These are phyloP conservation scores for Heteromurus nitidus DNA, from an alignment of 2,888 invertebrate genomes.

Conservation along the genomic window DNA sequence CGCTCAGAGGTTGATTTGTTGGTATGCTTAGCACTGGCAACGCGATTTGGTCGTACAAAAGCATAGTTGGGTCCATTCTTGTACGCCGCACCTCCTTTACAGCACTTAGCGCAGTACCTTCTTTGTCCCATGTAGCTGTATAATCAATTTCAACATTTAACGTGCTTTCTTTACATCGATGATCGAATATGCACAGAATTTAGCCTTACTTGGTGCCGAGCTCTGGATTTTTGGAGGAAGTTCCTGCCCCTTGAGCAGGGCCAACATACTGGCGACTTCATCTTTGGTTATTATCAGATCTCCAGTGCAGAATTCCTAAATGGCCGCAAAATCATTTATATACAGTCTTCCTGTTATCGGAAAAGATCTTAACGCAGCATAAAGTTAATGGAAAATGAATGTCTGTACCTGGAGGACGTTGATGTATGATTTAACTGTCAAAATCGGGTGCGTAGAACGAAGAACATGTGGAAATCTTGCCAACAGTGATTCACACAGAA, in stretches of 20 bases:
- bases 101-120: slow-evolving; percentile 67
- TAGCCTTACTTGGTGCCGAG: slow-evolving; percentile 71
- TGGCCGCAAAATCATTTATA: neutral
- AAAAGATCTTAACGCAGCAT: neutral
- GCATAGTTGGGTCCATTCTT: slow-evolving; percentile 72
- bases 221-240: slow-evolving; percentile 71
- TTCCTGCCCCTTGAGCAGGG: slow-evolving; percentile 70
- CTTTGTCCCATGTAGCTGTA: slow-evolving; percentile 73
- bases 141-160: neutral
- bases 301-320: slow-evolving; percentile 72
- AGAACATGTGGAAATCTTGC: slow-evolving; percentile 68
- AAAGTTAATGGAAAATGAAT: neutral
- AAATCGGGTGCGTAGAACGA: slow-evolving; percentile 68
- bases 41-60: slow-evolving; percentile 72
- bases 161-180: neutral
- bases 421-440: slow-evolving; percentile 70
- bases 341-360: neutral
- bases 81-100: slow-evolving; percentile 72
- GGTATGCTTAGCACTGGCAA: slow-evolving; percentile 72
- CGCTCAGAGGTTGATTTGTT: slow-evolving; percentile 68
- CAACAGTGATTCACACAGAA: slow-evolving; percentile 70
- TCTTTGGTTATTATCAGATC: slow-evolving; percentile 69
- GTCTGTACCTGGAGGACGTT: slow-evolving; percentile 70
- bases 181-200: slow-evolving; percentile 30
- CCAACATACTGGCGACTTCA: slow-evolving; percentile 70